phyloP scores from a whole-genome alignment of 2,113 vertebrate genomes.

The Bubo bubo region DNA sequence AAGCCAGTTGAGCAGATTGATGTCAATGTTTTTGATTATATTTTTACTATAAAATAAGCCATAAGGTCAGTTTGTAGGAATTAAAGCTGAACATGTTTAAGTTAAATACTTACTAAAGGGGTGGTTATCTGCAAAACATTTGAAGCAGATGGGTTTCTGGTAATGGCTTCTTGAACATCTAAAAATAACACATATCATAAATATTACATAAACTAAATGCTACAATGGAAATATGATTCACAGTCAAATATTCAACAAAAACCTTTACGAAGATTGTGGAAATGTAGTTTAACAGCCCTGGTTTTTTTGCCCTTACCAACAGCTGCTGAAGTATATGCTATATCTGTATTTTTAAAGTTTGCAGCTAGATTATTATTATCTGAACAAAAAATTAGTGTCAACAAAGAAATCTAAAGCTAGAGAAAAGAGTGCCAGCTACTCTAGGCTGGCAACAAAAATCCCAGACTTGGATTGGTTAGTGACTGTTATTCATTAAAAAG shows the following conservation, averaged over 20 bases:
- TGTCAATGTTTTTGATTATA: neutral
- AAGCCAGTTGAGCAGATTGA: neutral
- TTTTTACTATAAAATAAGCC: neutral
- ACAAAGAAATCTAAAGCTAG: neutral
- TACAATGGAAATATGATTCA: neutral
- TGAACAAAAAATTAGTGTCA: neutral
- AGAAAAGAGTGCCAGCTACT: neutral
- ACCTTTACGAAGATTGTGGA: neutral
- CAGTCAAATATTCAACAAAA: slow-evolving; percentile 3
- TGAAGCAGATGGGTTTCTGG: slow-evolving; percentile 64
- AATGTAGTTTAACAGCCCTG: neutral
- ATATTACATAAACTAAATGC: neutral
- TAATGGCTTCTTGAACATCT: slow-evolving; percentile 82
- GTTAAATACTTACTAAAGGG: slow-evolving; percentile 77
- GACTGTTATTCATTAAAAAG: neutral
- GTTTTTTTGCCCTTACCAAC: neutral
- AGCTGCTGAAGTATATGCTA: neutral
- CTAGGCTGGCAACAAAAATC: neutral
- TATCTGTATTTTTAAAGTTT: neutral
- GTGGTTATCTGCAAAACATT: slow-evolving; percentile 66
- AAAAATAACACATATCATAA: slow-evolving; percentile 37
- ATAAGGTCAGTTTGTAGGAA: neutral
- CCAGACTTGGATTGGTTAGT: neutral
- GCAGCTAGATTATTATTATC: neutral
- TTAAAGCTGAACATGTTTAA: neutral